Conservation (phyloP, 2,113 vertebrate species). For the Marmota flaviventris region DNA sequence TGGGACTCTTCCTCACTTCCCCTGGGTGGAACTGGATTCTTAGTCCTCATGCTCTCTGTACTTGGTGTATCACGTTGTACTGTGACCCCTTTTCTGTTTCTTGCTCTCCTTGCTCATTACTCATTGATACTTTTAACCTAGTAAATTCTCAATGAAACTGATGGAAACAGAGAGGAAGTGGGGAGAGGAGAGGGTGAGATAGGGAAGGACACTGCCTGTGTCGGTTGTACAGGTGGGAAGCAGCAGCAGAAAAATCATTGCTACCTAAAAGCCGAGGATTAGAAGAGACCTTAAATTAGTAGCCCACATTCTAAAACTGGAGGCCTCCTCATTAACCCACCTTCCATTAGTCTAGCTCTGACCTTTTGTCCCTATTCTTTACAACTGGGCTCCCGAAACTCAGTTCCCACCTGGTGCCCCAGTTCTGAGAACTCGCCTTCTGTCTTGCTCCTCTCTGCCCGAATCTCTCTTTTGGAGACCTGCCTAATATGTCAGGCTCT, state of each 20-base stretch:
- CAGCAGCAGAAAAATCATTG: background rate
- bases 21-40: background rate
- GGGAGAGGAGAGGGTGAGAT: too few species aligned
- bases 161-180: background rate
- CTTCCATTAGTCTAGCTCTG: background rate
- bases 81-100: background rate
- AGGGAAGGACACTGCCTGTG: background rate
- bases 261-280: background rate
- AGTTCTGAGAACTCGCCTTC: conserved; percentile 75
- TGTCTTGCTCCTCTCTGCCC: conserved; percentile 73
- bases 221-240: background rate
- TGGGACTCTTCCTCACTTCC: background rate
- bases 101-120: background rate
- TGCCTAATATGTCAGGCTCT: conserved; percentile 80
- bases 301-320: background rate
- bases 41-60: background rate
- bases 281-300: background rate
- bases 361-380: conserved; percentile 75
- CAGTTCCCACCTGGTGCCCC: conserved; percentile 77
- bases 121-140: background rate
- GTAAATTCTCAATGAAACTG: background rate
- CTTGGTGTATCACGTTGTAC: background rate
- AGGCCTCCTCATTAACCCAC: conserved; percentile 4
- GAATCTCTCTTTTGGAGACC: conserved; percentile 71
- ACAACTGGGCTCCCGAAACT: conserved; percentile 29